Conservation (phyloP, 2,113 vertebrate species). For the Australoheros scitulus region DNA sequence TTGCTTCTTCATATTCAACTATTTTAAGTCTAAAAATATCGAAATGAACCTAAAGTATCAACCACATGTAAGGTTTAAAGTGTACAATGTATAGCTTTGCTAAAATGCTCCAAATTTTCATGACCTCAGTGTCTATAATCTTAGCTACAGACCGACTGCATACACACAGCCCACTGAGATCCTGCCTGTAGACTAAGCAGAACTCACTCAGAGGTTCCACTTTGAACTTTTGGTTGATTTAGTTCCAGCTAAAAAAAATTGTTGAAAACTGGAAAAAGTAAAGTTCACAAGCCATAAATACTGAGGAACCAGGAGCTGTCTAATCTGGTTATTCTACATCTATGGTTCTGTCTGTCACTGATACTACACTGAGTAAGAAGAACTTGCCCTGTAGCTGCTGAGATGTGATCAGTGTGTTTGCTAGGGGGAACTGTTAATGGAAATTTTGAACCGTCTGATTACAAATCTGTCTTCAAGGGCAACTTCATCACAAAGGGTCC, state of each 20-base stretch:
- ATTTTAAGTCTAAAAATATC: not conserved
- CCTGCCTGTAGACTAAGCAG: conserved; percentile 45
- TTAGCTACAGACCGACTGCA: conserved; percentile 3
- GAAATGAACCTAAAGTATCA: not conserved
- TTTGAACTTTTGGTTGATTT: conserved; percentile 34
- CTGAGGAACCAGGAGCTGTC: conserved; percentile 46
- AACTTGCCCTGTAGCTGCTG: conserved; percentile 49
- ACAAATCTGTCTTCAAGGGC: conserved; percentile 47
- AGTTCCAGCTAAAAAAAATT: conserved; percentile 29
- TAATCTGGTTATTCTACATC: conserved; percentile 62
- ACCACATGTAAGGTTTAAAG: not conserved
- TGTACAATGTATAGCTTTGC: not conserved
- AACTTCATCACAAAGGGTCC: conserved; percentile 72
- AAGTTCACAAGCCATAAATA: conserved; percentile 59
- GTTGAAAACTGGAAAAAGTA: conserved; percentile 35
- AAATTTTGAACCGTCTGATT: conserved; percentile 32
- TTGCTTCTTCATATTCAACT: not conserved
- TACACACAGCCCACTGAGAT: conserved; percentile 45
- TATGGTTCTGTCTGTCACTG: conserved; percentile 62
- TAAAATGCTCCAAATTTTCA: not conserved
- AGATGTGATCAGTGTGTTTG: conserved; percentile 31
- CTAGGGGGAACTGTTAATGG: not conserved
- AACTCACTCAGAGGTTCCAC: conserved; percentile 47
- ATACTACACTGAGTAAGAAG: conserved; percentile 66
- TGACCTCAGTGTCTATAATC: conserved; percentile 35